Percentiles rank a stretch among this genome's conserved stretches.
Evolutionary conservation across 2,888 invertebrate species (phyloP).

Genomic region (Napeogenes inachia): DNA sequence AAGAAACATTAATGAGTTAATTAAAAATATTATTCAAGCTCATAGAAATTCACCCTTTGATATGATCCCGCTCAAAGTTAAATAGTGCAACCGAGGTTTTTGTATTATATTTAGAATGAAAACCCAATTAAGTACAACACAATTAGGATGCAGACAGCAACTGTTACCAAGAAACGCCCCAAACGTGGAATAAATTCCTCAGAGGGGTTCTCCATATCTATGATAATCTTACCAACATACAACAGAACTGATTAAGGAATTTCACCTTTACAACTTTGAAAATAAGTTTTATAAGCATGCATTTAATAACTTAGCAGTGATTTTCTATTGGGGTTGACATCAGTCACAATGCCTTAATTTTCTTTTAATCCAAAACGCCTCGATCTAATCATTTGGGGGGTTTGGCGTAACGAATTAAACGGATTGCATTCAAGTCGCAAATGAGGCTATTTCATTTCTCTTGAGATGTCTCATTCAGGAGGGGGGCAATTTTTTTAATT

Average conservation of each 20-base stretch:
- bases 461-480: constrained; percentile 50
- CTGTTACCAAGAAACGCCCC: constrained; percentile 72
- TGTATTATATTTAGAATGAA: neutral
- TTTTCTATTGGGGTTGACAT: constrained; percentile 61
- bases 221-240: constrained; percentile 43
- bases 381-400: constrained; percentile 70
- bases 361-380: constrained; percentile 74
- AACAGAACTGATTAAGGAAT: constrained; percentile 23
- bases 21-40: no score
- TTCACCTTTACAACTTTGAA: constrained; percentile 28
- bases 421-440: constrained; percentile 74
- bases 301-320: constrained; percentile 22
- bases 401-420: constrained; percentile 72
- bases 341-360: constrained; percentile 70
- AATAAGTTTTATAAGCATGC: constrained; percentile 31
- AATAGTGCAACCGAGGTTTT: neutral
- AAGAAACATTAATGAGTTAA: no score
- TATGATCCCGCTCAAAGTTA: neutral
- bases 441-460: constrained; percentile 73
- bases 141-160: constrained; percentile 54
- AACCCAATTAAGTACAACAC: constrained; percentile 9
- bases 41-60: no score
- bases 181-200: constrained; percentile 70
- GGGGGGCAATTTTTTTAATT: constrained; percentile 46
- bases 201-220: constrained; percentile 59